phyloP scores from a whole-genome alignment of 2,113 vertebrate genomes.

The Zosterops borbonicus region DNA sequence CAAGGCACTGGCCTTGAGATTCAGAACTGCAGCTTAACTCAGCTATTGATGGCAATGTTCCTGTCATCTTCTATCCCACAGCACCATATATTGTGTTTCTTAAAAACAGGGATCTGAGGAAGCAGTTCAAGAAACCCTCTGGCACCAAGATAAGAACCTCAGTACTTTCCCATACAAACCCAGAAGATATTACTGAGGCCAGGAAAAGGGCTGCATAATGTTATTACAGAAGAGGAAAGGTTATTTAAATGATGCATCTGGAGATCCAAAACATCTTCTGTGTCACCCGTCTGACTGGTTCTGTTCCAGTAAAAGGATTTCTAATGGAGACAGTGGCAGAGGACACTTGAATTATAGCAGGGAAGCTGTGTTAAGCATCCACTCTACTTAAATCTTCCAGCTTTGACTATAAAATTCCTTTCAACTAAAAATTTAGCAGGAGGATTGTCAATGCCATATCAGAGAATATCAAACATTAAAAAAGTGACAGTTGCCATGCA shows the following conservation, averaged over 20 bases:
- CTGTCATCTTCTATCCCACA: not conserved
- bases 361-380: not conserved
- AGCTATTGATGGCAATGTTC: not conserved
- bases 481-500: not conserved
- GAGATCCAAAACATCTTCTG: not conserved
- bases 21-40: not conserved
- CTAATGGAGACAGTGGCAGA: not conserved
- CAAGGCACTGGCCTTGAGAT: not conserved
- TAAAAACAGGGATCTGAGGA: not conserved
- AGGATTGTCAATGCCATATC: not conserved
- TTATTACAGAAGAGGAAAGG: not conserved
- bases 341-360: not conserved
- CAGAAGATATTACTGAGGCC: not conserved
- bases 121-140: not conserved
- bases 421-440: not conserved
- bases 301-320: constrained; percentile 3
- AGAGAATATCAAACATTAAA: not conserved
- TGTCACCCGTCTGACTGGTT: not conserved
- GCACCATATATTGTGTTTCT: not conserved
- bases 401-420: not conserved
- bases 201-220: not conserved
- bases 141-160: not conserved
- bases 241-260: not conserved
- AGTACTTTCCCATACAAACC: not conserved
- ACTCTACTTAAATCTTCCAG: not conserved